A percentile compares a stretch with the other conserved stretches of the same genome.
These are phyloP conservation scores for Parapsyche elsis DNA, from an alignment of 1,140 invertebrate genomes.

Conservation along the genomic window DNA sequence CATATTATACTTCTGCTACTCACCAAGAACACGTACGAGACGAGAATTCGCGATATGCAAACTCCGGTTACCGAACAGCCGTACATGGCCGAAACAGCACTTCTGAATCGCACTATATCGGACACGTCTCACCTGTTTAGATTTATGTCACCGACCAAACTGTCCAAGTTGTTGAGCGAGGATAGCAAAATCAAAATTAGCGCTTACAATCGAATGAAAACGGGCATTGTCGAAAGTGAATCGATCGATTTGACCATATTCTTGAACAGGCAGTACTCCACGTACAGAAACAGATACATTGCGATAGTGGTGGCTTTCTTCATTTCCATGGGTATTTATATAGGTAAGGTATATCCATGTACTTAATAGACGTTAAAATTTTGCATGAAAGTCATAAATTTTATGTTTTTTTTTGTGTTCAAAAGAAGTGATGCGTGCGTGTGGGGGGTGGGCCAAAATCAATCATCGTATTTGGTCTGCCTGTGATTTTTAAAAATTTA, in stretches of 20 bases:
- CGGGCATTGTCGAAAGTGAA: background rate
- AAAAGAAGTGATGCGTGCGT: no score
- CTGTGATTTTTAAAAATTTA: no score
- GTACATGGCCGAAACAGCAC: background rate
- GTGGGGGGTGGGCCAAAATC: no score
- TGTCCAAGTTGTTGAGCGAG: background rate
- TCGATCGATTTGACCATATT: background rate
- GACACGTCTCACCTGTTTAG: background rate
- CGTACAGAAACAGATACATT: background rate
- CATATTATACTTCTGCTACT: conserved; percentile 64
- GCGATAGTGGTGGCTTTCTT: background rate
- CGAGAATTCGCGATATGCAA: background rate
- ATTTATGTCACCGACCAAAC: background rate
- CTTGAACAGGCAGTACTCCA: background rate
- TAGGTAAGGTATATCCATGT: background rate
- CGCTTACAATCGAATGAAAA: background rate
- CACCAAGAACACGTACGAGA: background rate
- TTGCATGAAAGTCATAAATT: no score
- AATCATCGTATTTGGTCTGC: no score
- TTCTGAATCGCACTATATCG: background rate
- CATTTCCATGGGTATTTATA: background rate
- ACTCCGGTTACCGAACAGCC: background rate
- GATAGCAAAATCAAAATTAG: no score
- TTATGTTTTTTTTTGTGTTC: no score
- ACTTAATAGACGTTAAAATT: no score